Evolutionary conservation across 2,113 vertebrate species (phyloP).

Genomic region (Menura novaehollandiae): DNA sequence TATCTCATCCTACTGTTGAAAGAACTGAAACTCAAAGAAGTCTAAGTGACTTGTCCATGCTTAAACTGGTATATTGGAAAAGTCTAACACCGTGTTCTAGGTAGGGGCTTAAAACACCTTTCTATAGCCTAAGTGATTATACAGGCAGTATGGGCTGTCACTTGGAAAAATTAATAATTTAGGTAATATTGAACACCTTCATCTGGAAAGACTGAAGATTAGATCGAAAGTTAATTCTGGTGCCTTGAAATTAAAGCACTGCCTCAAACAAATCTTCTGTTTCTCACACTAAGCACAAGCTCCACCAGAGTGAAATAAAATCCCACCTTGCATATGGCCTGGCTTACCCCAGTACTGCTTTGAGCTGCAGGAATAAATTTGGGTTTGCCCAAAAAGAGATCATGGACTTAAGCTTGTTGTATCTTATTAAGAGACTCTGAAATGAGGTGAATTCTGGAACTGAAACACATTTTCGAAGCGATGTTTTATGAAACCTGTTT

Average conservation of each 20-base stretch:
- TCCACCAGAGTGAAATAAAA: background rate
- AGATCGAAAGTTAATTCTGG: background rate
- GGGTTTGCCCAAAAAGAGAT: background rate
- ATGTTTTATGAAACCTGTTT: background rate
- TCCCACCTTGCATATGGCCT: too few relatives aligned
- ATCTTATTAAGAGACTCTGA: background rate
- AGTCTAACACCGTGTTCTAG: background rate
- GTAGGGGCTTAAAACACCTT: background rate
- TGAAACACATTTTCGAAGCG: background rate
- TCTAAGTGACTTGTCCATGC: background rate
- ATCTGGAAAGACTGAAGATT: background rate
- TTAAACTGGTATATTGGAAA: background rate
- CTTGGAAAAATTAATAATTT: background rate
- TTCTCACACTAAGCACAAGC: background rate
- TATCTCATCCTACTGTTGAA: background rate
- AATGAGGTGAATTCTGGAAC: background rate
- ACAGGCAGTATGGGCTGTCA: background rate
- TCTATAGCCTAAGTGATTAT: background rate
- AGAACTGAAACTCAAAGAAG: background rate
- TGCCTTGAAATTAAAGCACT: background rate
- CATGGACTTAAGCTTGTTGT: background rate
- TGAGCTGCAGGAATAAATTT: background rate
- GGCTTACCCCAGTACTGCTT: background rate
- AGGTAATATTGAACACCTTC: background rate
- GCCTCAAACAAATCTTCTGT: background rate